Percentiles rank a stretch among this genome's conserved stretches.
Conservation (phyloP, 2,888 invertebrate genomes). For the Trissolcus brochymenae region DNA sequence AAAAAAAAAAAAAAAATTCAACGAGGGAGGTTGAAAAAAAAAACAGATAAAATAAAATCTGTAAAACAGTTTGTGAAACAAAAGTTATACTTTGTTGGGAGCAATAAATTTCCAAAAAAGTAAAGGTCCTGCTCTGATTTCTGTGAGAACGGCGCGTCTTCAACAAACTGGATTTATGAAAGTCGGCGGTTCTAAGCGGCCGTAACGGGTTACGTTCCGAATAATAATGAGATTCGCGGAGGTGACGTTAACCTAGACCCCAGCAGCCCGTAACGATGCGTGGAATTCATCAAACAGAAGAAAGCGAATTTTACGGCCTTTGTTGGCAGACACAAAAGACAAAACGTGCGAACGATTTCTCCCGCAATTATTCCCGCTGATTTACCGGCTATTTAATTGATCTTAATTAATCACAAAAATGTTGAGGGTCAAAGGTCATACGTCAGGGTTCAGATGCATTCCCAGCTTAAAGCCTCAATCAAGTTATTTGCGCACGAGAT, state of each 20-base stretch:
- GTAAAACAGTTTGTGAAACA: background rate
- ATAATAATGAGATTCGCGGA: slow-evolving; percentile 51
- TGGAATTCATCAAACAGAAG: slow-evolving; percentile 32
- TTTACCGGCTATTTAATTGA: slow-evolving; percentile 1
- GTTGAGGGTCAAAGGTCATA: background rate
- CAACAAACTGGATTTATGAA: slow-evolving; percentile 53
- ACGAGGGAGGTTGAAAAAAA: too few relatives aligned
- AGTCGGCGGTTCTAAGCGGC: slow-evolving; percentile 37
- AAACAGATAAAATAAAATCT: too few relatives aligned
- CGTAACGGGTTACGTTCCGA: slow-evolving; percentile 46
- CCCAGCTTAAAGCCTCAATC: too few relatives aligned
- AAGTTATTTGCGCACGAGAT: too few relatives aligned
- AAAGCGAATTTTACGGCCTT: slow-evolving; percentile 40
- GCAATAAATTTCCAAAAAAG: too few relatives aligned
- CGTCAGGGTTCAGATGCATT: background rate
- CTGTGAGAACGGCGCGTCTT: slow-evolving; percentile 40
- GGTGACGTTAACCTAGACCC: slow-evolving; percentile 53
- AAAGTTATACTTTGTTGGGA: background rate
- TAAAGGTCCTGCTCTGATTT: slow-evolving; percentile 49
- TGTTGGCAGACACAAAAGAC: background rate
- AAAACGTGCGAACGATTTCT: slow-evolving; percentile 14
- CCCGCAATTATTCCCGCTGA: background rate
- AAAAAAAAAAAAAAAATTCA: too few relatives aligned
- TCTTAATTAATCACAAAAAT: background rate
- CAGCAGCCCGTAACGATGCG: slow-evolving; percentile 32